Evolutionary conservation across 2,113 vertebrate genomes (phyloP), one percentile per base, ranked within the genome.

Genomic region (Pelecanus crispus): DNA sequence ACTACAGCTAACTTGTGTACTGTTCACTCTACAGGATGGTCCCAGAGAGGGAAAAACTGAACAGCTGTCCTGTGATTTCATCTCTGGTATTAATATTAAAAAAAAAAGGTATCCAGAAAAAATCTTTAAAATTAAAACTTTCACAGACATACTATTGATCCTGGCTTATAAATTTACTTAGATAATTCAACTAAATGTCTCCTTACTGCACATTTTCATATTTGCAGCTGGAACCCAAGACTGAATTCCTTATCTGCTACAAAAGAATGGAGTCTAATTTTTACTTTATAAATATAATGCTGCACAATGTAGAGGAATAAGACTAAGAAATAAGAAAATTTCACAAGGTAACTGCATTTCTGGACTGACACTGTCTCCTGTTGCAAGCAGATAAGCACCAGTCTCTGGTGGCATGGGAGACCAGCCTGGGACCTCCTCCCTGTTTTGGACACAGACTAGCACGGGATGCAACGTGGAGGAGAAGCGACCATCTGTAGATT

Each of bases 401-500:
- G 32, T 17, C 25, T 22, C 5, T 18, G 21, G 25, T 42, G 32
- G 25, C 29, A 58, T 11, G 13, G 15, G 25, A 72, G 40, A 12
- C 5, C 31, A 91, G 42, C 3, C 29, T 50, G 26, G 24, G 44
- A 61, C 20, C 6, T 44, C 29, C n/a, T 85, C 78, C 14, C 28
- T 55, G 12, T 36, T 63, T 72, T 44, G 34, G 28, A 44, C 3
- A 15, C 8, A 55, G 29, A 59, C 21, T 38, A 44, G 2, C 14
- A 82, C 31, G 25, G 25, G 38, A 72, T 90, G 32, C 7, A 93
- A 49, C 0, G 2, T 0, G 3, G 36, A 84, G 31, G n/a, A 75
- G 67, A 81, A 83, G 36, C 0, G 0, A 59, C 4, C 0, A 1
- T 28, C 36, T 59, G 21, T 29, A 66, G 74, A 36, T 70, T 24